Evolutionary conservation across 2,797 vertebrate genomes (phyloP).

Genomic region (Pipistrellus kuhlii): DNA sequence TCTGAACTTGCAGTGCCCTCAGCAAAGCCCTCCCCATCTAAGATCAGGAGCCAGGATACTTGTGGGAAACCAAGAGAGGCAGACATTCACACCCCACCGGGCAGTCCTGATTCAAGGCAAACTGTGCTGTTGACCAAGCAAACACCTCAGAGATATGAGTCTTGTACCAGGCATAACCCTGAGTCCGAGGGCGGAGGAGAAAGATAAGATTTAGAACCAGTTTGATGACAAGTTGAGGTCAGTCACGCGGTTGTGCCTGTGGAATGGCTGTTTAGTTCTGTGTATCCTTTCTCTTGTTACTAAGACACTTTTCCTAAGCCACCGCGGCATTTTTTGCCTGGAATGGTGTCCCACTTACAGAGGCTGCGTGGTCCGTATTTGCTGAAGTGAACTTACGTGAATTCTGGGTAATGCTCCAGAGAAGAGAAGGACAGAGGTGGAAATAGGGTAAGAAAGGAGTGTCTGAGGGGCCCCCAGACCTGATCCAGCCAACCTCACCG

Average conservation of each 20-base stretch:
- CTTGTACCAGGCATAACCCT: too few relatives aligned
- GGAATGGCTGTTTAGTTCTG: neutral
- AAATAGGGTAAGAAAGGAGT: neutral
- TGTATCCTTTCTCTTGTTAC: neutral
- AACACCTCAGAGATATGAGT: neutral
- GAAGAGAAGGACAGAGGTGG: neutral
- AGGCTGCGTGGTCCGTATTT: neutral
- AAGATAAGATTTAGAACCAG: neutral
- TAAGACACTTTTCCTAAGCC: neutral
- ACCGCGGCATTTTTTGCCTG: neutral
- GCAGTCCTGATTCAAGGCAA: neutral
- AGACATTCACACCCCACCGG: neutral
- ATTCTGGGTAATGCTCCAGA: neutral
- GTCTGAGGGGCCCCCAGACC: neutral
- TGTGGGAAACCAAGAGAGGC: neutral
- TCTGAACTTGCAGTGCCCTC: neutral
- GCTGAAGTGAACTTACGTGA: neutral
- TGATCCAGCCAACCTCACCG: neutral
- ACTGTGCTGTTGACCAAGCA: neutral
- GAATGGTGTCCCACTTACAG: accelerated
- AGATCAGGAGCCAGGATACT: neutral
- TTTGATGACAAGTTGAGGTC: neutral
- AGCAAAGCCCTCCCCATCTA: neutral
- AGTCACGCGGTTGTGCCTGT: neutral
- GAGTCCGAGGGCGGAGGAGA: neutral